Conservation (phyloP, 2,888 invertebrate genomes). For the Clitarchus hookeri region DNA sequence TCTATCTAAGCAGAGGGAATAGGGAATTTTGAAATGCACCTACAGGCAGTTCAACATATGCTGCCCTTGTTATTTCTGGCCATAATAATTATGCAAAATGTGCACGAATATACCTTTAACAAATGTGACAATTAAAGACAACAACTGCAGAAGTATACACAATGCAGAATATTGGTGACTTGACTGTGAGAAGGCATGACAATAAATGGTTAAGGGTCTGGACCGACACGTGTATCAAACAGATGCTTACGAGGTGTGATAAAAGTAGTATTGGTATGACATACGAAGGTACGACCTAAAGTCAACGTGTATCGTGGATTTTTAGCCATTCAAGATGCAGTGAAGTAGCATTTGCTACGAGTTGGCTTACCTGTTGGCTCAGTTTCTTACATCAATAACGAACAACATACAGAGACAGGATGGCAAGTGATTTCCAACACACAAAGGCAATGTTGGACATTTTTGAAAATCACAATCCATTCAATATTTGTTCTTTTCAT, state of each 20-base stretch:
- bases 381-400: too few relatives aligned
- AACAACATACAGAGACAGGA: too few relatives aligned
- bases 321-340: background rate
- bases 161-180: background rate
- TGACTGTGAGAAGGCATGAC: background rate
- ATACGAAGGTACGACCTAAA: background rate
- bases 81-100: slow-evolving; percentile 21
- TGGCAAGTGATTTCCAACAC: too few relatives aligned
- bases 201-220: slow-evolving; percentile 11
- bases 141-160: background rate
- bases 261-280: background rate
- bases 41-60: background rate
- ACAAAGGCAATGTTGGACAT: too few relatives aligned
- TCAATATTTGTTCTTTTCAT: too few relatives aligned
- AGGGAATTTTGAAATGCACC: slow-evolving; percentile 21
- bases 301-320: background rate
- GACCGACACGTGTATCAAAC: background rate
- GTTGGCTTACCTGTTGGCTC: too few relatives aligned
- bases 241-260: background rate
- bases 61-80: background rate
- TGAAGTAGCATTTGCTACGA: background rate
- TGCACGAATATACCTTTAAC: background rate
- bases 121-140: background rate
- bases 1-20: background rate
- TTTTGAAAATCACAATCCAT: too few relatives aligned